Evolutionary conservation across 1,140 invertebrate genomes (phyloP), one percentile per base, ranked within the genome.

Genomic region (Dreissena rostriformis): DNA sequence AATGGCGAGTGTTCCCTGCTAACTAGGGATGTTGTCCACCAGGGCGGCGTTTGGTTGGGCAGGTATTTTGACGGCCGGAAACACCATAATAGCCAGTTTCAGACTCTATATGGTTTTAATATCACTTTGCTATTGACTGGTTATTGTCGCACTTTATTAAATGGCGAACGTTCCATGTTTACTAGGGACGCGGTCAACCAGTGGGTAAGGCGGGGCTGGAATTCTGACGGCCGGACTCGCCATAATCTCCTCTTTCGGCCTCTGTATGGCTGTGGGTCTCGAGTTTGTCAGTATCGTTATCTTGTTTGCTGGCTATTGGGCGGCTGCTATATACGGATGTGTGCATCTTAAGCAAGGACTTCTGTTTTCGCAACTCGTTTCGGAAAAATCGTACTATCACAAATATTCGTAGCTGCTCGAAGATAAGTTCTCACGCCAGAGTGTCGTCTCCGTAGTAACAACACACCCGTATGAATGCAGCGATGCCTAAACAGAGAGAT

Each of bases 231-330:
- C 98, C 0, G 96, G 96, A n/a, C 29, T 81, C 15, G 97, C 97
- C 17, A 98, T 97, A 0, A 93, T 96, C 0, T 96, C 97, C 4
- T 97, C 97, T 0, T 99, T 99, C 90, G 98, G 98, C 61, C 94
- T 98, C 63, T 96, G 97, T 85, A 96, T 98, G 91, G 98, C 98
- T 93, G 94, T 96, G 73, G 97, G 97, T 7, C 95, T 98, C 65
- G 96, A 97, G 81, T 99, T 99, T 93, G 99, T 99, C 88, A 98
- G 97, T 26, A 98, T 99, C 81, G 95, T 98, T 5, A 28, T 97
- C 0, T 93, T 96, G n/a, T 99, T 99, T 92, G 94, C 96, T 17
- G 93, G 95, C 0, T 99, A 99, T 90, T 90, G 99, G 0, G 95
- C 95, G 0, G 97, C 97, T 0, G 97, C 97, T 1, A 95, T 97